phyloP scores from a whole-genome alignment of 2,888 invertebrate genomes.

The Caenorhabditis sp. region DNA sequence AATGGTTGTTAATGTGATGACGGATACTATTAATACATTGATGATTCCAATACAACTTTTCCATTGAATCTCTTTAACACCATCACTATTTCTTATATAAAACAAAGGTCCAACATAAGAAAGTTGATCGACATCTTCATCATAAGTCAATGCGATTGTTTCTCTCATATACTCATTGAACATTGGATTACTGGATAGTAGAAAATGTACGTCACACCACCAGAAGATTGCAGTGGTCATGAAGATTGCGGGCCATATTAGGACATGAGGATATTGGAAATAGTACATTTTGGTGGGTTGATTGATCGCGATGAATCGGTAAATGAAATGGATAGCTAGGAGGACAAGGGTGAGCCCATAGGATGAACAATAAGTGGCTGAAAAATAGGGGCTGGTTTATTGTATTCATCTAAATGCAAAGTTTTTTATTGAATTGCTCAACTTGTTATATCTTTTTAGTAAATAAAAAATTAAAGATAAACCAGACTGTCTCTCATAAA shows the following conservation, averaged over 20 bases:
- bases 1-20: constrained; percentile 25
- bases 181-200: constrained; percentile 11
- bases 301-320: constrained; percentile 18
- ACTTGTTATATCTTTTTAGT: too few species aligned
- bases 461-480: too few species aligned
- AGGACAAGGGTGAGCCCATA: constrained; percentile 23
- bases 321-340: constrained; percentile 30
- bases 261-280: constrained; percentile 6
- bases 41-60: constrained; percentile 30
- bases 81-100: background rate
- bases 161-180: background rate
- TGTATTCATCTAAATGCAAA: too few species aligned
- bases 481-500: too few species aligned
- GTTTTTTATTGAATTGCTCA: too few species aligned
- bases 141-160: background rate
- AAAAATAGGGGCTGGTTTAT: too few species aligned
- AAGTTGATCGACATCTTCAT: background rate
- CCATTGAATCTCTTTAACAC: constrained; percentile 17
- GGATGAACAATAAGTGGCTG: constrained; percentile 27
- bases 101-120: constrained; percentile 16
- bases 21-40: constrained; percentile 19
- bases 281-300: constrained; percentile 14
- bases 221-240: constrained; percentile 18
- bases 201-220: constrained; percentile 32
- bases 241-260: constrained; percentile 20